A percentile compares a stretch with the other conserved stretches of the same genome.
These are phyloP conservation scores for Megalops atlanticus DNA, from an alignment of 2,113 vertebrate species.

Conservation along the genomic window DNA sequence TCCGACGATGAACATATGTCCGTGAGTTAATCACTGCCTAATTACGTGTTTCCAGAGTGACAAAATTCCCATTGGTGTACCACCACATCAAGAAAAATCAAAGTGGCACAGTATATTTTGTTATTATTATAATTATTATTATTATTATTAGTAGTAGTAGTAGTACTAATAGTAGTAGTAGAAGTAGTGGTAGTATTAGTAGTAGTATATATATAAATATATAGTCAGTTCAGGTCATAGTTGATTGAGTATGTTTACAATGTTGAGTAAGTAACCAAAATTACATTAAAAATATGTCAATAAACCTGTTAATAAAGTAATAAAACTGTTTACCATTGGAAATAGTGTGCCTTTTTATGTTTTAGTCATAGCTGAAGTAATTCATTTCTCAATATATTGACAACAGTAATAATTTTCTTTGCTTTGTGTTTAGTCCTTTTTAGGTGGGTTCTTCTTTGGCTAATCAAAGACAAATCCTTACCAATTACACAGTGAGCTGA, in stretches of 20 bases:
- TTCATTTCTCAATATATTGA: no score
- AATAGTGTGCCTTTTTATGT: no score
- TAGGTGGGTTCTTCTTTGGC: background rate
- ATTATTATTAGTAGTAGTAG: background rate
- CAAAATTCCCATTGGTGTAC: background rate
- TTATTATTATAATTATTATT: background rate
- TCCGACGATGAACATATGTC: background rate
- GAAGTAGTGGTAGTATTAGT: no score
- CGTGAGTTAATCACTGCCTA: background rate
- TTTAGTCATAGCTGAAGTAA: no score
- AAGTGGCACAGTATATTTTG: background rate
- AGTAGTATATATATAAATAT: no score
- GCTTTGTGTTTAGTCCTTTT: background rate
- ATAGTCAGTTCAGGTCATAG: no score
- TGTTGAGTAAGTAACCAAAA: no score
- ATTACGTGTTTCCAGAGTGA: background rate
- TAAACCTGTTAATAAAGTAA: no score
- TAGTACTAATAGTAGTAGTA: background rate
- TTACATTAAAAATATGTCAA: no score
- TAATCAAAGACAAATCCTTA: background rate
- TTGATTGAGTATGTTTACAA: no score
- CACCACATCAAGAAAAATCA: background rate
- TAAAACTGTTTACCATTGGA: no score
- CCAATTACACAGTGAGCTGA: background rate
- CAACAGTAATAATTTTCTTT: background rate